Evolutionary conservation across 2,797 vertebrate genomes (phyloP).

Genomic region (Cossypha polioptera): DNA sequence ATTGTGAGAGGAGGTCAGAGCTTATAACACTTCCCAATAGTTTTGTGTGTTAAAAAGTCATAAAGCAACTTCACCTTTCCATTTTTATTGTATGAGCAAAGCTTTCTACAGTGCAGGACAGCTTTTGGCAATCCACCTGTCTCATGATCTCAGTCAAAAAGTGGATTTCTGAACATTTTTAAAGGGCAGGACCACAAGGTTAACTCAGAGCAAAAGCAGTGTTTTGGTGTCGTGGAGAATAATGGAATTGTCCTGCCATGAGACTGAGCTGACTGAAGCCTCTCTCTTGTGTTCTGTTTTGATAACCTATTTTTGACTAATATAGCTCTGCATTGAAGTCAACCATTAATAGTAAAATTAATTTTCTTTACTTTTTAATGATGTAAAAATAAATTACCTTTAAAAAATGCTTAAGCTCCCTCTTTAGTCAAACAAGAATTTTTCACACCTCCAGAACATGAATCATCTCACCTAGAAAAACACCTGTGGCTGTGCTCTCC

Average conservation of each 20-base stretch:
- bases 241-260: neutral
- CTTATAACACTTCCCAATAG: neutral
- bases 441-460: neutral
- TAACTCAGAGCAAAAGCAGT: neutral
- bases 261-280: neutral
- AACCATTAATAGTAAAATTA: neutral
- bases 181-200: neutral
- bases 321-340: neutral
- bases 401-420: neutral
- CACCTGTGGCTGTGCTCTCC: neutral
- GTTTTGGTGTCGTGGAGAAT: neutral
- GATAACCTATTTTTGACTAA: neutral
- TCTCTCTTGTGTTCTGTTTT: neutral
- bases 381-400: neutral
- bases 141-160: neutral
- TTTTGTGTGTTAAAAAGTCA: slow-evolving; percentile 25
- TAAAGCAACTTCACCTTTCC: slow-evolving; percentile 46
- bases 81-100: slow-evolving; percentile 46
- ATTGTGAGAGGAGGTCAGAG: slow-evolving; percentile 36
- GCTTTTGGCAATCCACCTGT: neutral
- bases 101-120: slow-evolving; percentile 5
- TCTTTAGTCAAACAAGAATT: neutral
- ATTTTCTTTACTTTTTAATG: neutral
- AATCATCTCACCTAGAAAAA: neutral
- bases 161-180: neutral